Percentiles rank a stretch among this genome's conserved stretches.
Evolutionary conservation across 2,113 vertebrate species (phyloP).

Genomic region (Dunckerocampus dactyliophorus): DNA sequence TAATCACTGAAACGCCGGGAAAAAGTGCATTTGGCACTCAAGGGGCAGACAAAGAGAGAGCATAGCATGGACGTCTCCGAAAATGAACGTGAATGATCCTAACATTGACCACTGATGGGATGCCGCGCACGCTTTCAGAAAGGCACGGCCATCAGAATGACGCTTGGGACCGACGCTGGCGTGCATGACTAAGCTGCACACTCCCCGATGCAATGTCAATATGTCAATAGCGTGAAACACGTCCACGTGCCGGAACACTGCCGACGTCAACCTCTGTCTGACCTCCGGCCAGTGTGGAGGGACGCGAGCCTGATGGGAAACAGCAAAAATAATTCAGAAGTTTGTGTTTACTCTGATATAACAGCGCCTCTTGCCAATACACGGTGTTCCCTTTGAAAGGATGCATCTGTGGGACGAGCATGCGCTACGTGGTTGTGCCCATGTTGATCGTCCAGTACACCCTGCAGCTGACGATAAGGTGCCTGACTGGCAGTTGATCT

Average conservation of each 20-base stretch:
- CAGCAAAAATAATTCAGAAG: too few species aligned
- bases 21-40: slow-evolving; percentile 20
- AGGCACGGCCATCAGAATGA: neutral
- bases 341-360: too few species aligned
- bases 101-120: neutral
- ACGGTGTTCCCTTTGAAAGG: too few species aligned
- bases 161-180: neutral
- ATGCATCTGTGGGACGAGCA: too few species aligned
- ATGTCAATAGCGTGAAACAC: slow-evolving; percentile 33
- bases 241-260: slow-evolving; percentile 17
- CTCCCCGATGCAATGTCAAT: slow-evolving; percentile 31
- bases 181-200: neutral
- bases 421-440: too few species aligned
- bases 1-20: slow-evolving; percentile 21
- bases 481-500: too few species aligned
- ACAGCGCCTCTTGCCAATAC: too few species aligned
- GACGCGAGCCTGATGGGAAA: too few species aligned
- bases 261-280: slow-evolving; percentile 29
- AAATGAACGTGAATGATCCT: neutral
- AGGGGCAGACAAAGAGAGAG: slow-evolving; percentile 17
- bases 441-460: too few species aligned
- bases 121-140: neutral
- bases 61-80: slow-evolving; percentile 10
- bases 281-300: neutral
- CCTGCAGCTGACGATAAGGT: too few species aligned